Evolutionary conservation across 2,113 vertebrate genomes (phyloP), one percentile per base, ranked within the genome.

Genomic region (Empidonax alnorum): DNA sequence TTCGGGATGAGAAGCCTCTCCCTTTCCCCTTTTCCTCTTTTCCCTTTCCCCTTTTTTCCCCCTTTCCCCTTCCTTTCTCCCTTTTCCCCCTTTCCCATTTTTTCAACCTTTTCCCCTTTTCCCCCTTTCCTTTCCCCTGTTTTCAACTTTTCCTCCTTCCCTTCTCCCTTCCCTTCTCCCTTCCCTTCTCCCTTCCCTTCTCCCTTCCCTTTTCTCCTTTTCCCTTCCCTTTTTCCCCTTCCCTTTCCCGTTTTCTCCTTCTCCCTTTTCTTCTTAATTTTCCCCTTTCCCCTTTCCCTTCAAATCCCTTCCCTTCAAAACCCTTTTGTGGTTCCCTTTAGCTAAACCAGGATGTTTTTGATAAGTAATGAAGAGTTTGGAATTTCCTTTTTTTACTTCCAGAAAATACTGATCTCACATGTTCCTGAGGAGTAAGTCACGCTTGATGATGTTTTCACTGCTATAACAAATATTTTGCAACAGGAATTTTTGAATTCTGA

Each of bases 381-480:
- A n/a, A 12, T 0, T 8, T 46, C 10, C 25, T 73, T 27, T 39
- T 47, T 27, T 6, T 7, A 5, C 28, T 5, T 20, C 3, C 56
- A 78, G 56, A 55, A 42, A 46, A 39, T 12, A 3, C 8, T 25
- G 3, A 19, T 8, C 50, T 74, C 20, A 2, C 10, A 6, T 6
- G 10, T 28, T 25, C 27, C 25, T 58, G 62, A 46, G 22, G 56
- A 63, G 46, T 33, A 41, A 67, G 33, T 4, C 27, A 55, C 71
- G 30, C 39, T 41, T 21, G 61, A 39, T 14, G 37, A 9, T 83
- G 20, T 87, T 79, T 93, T 87, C 59, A 62, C 27, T 31, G 12
- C 65, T 85, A 25, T 83, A 0, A 47, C 0, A 0, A 35, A 41
- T 28, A 16, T 1, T 22, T n/a, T 42, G 47, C 6, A 46, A 12